These are phyloP conservation scores for Nesidiocoris tenuis DNA, from an alignment of 2,888 invertebrate species.

Conservation along the genomic window DNA sequence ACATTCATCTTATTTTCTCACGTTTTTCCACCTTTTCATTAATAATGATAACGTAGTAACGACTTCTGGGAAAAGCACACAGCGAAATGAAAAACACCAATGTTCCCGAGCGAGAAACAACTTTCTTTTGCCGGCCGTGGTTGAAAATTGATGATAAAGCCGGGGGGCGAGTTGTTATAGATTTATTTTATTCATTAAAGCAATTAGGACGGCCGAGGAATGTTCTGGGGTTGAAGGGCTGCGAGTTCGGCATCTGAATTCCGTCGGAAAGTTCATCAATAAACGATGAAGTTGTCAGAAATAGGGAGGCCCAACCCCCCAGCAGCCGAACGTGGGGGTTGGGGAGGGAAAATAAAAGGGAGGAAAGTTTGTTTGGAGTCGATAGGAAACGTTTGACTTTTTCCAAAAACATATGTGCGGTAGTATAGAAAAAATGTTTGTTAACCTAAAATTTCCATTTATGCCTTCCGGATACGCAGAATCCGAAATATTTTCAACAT, in stretches of 20 bases:
- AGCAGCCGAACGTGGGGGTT: constrained; percentile 1
- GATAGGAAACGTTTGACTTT: background rate
- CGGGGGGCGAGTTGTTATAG: constrained; percentile 7
- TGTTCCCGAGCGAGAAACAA: too few species aligned
- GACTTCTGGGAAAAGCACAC: too few species aligned
- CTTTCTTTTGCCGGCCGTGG: background rate
- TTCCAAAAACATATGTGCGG: too few species aligned
- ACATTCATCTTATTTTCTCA: too few species aligned
- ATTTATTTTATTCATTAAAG: constrained; percentile 36
- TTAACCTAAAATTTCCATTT: too few species aligned
- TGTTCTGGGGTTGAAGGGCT: background rate
- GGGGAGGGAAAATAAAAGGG: background rate
- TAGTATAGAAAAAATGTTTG: too few species aligned
- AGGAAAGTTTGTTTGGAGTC: constrained; percentile 2
- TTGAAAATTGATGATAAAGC: background rate
- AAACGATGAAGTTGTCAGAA: constrained; percentile 34
- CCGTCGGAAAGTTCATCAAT: constrained; percentile 22
- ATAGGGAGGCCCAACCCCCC: background rate
- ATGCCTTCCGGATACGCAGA: too few species aligned
- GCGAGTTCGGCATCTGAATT: background rate
- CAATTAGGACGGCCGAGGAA: constrained; percentile 17
- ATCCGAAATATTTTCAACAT: too few species aligned
- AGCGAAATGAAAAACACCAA: too few species aligned
- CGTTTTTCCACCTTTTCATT: too few species aligned
- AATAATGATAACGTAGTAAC: too few species aligned